A percentile compares a stretch with the other conserved stretches of the same genome.
Evolutionary conservation across 2,888 invertebrate species (phyloP).

Genomic region (Megalurothrips usitatus): DNA sequence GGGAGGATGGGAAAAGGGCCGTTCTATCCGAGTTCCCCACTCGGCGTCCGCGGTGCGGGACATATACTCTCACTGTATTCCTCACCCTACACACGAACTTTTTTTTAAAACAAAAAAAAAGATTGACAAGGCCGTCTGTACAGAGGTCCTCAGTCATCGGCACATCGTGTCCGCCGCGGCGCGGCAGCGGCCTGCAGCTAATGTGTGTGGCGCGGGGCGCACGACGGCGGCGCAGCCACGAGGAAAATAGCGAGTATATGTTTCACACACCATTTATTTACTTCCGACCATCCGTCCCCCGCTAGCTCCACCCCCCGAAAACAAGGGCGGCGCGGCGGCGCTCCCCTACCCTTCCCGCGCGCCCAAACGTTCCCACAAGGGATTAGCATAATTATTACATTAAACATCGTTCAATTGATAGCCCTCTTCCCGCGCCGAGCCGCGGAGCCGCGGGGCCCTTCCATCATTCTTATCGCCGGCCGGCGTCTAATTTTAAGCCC

Average conservation of each 20-base stretch:
- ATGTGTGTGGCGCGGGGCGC: not conserved
- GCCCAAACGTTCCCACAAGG: constrained; percentile 1
- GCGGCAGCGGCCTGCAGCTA: not conserved
- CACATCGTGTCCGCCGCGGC: too few relatives aligned
- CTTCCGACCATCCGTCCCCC: not conserved
- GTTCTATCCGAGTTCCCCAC: too few relatives aligned
- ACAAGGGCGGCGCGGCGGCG: not conserved
- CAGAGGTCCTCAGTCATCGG: too few relatives aligned
- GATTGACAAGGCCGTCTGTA: too few relatives aligned
- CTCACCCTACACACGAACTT: too few relatives aligned
- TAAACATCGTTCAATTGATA: constrained; percentile 27
- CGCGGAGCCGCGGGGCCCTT: not conserved
- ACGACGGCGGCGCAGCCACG: not conserved
- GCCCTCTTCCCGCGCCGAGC: not conserved
- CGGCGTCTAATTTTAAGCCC: constrained; percentile 4
- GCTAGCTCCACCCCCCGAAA: not conserved
- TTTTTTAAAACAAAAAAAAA: too few relatives aligned
- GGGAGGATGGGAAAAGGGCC: too few relatives aligned
- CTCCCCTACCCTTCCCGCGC: not conserved
- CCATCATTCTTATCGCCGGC: constrained; percentile 14
- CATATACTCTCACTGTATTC: too few relatives aligned
- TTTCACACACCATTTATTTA: constrained; percentile 17
- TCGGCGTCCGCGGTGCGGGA: too few relatives aligned
- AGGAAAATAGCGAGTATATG: constrained; percentile 25
- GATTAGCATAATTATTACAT: constrained; percentile 27